Evolutionary conservation across 23 tunicate species (phyloP).

Genomic region (Diplosoma virens): DNA sequence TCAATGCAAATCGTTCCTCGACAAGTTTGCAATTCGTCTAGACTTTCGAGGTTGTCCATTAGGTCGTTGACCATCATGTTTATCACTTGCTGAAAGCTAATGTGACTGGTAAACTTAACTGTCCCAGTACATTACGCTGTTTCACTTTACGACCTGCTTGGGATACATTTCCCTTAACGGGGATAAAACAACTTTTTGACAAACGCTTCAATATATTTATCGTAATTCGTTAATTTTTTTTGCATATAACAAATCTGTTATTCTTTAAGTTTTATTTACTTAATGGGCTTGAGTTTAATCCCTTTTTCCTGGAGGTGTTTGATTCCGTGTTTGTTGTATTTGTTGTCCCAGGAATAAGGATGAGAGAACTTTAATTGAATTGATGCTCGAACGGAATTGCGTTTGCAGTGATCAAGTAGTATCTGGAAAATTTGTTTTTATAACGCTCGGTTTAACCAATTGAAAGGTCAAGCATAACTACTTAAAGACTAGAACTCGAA

Average conservation of each 20-base stretch:
- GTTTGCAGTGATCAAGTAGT: conserved; percentile 68
- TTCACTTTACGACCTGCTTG: no score
- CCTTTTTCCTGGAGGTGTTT: conserved; percentile 47
- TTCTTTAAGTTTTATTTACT: no score
- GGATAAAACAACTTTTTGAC: no score
- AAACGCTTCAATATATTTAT: no score
- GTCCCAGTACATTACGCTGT: no score
- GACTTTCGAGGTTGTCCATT: conserved; percentile 54
- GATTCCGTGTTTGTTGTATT: conserved; percentile 87
- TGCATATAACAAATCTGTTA: no score
- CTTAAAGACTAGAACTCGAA: no score
- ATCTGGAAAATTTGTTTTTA: conserved; percentile 27
- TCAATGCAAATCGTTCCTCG: conserved; percentile 65
- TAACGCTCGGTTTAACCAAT: no score
- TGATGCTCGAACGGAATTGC: conserved; percentile 47
- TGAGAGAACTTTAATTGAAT: conserved; percentile 51
- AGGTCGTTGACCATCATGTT: conserved; percentile 55
- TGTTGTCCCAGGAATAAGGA: conserved; percentile 85
- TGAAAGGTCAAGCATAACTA: no score
- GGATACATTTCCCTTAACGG: no score
- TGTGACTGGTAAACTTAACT: no score
- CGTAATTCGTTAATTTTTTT: no score
- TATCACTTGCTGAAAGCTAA: conserved; percentile 56
- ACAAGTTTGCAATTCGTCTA: conserved; percentile 82
- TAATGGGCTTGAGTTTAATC: conserved; percentile 58